Evolutionary conservation across 2,113 vertebrate species (phyloP), one percentile per base, ranked within the genome.

Genomic region (Fukomys damarensis): DNA sequence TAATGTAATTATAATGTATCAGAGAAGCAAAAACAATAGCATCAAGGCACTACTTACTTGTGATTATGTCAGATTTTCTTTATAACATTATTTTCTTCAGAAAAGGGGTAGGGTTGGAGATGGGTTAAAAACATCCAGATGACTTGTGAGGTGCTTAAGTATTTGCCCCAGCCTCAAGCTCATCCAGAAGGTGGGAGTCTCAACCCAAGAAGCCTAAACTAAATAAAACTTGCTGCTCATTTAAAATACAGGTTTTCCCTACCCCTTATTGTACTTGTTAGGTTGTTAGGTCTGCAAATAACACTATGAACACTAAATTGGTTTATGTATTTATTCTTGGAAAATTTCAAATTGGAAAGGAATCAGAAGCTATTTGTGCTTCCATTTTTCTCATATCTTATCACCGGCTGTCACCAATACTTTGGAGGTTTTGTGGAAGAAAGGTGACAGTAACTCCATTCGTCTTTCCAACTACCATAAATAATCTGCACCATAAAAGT

Each of bases 401-500:
- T 41, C 68, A 96, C 72, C 72, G 87, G 81, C 61, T 97, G 95
- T 96, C 89, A 98, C 61, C 89, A 95, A 46, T 82, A 90, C 76
- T 96, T 96, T 81, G 59, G 84, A 86, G 59, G 46, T 82, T 94
- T 89, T 82, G 89, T 32, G 56, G 81, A 81, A 95, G 49, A 82
- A 61, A 95, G 82, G 82, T 7, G 13, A 66, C 90, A 86, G 90
- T 38, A 82, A 90, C 93, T 96, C 84, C 81, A 95, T 83, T 80
- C 92, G 76, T 92, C 90, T 92, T 94, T 96, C 86, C 70, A 96
- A 90, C 24, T 82, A 94, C 90, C 77, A 85, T 93, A 96, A 98
- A 95, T 26, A 96, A 95, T 97, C 52, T 94, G 92, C 94, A 98
- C 96, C 80, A 97, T 94, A 96, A 94, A 97, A 94, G 66, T 63